Conservation (phyloP, 2,888 invertebrate genomes). For the Tortricodes alternella region DNA sequence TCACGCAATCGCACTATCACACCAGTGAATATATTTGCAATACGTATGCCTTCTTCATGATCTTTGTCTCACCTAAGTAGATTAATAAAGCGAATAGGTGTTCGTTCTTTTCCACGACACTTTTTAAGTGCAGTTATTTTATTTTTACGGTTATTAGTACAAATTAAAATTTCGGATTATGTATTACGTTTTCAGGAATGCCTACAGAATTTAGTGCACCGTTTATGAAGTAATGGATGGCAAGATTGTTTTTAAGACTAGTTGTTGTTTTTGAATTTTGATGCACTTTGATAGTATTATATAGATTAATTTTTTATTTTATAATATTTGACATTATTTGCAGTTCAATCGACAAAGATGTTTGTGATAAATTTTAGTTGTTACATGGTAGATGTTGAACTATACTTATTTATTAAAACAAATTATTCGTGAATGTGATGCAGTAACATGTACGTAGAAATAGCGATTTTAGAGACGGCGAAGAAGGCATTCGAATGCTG, state of each 20-base stretch:
- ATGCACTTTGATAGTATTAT: slow-evolving; percentile 34
- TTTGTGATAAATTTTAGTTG: slow-evolving; percentile 27
- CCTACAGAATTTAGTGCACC: slow-evolving; percentile 54
- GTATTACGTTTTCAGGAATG: slow-evolving; percentile 56
- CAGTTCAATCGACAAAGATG: slow-evolving; percentile 22
- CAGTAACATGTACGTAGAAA: not conserved
- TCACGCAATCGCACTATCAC: too few relatives aligned
- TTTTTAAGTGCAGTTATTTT: not conserved
- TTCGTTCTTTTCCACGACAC: too few relatives aligned
- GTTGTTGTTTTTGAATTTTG: slow-evolving; percentile 22
- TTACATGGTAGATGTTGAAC: not conserved
- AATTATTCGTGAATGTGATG: not conserved
- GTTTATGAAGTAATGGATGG: slow-evolving; percentile 43
- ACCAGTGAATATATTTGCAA: too few relatives aligned
- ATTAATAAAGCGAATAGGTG: too few relatives aligned
- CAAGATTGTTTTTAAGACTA: slow-evolving; percentile 35
- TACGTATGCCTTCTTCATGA: too few relatives aligned
- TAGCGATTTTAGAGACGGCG: slow-evolving; percentile 2
- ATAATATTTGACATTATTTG: slow-evolving; percentile 20
- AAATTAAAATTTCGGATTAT: slow-evolving; percentile 38
- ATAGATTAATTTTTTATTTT: slow-evolving; percentile 21
- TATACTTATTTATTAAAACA: not conserved
- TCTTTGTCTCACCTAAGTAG: too few relatives aligned
- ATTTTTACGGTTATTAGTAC: slow-evolving; percentile 29
- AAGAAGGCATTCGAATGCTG: slow-evolving; percentile 20